Percentiles rank a stretch among this genome's conserved stretches.
phyloP scores from a whole-genome alignment of 2,113 vertebrate species.

The Oreochromis tanganicae region DNA sequence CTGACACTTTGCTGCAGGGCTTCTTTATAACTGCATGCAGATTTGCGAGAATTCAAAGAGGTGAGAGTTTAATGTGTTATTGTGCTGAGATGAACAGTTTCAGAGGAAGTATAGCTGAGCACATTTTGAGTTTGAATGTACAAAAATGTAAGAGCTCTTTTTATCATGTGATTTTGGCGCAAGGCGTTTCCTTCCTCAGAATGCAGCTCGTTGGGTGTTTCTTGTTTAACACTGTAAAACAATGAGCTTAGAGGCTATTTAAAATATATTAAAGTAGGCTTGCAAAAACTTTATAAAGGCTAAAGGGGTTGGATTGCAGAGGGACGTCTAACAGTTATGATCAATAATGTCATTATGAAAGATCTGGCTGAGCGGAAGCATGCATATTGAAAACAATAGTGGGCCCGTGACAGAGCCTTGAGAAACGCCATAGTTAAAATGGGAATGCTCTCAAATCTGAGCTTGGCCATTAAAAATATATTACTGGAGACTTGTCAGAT shows the following conservation, averaged over 20 bases:
- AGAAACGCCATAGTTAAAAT: neutral
- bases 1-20: slow-evolving; percentile 21
- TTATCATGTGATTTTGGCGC: neutral
- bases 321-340: neutral
- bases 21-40: neutral
- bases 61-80: slow-evolving; percentile 20
- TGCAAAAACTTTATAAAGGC: neutral
- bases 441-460: neutral
- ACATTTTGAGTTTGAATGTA: neutral
- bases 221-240: neutral
- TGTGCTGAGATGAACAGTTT: slow-evolving; percentile 32
- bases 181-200: neutral
- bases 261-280: neutral
- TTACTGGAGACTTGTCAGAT: neutral
- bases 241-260: neutral
- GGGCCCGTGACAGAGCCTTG: neutral
- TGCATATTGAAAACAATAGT: neutral
- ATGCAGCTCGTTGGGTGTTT: neutral
- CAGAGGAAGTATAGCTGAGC: neutral
- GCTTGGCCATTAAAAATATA: neutral
- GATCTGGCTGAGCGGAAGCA: neutral
- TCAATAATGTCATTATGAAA: neutral
- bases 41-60: slow-evolving; percentile 12
- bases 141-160: neutral
- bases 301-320: neutral